phyloP scores from a whole-genome alignment of 2,797 vertebrate species.

The Spatula versicolor region DNA sequence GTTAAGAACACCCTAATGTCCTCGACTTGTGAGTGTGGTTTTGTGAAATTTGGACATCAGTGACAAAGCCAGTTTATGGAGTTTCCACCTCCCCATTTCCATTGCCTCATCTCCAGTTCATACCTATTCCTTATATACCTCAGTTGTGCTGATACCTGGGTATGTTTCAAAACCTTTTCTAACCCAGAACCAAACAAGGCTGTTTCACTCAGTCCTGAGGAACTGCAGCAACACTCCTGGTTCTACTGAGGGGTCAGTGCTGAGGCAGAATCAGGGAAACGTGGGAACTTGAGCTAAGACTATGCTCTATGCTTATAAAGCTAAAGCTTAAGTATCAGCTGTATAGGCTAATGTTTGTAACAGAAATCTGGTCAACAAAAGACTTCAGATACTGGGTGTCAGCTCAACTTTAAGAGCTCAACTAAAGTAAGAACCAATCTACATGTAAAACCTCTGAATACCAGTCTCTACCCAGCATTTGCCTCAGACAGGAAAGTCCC shows the following conservation, averaged over 20 bases:
- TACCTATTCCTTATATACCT: background rate
- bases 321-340: background rate
- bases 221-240: background rate
- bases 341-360: background rate
- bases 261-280: background rate
- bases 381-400: background rate
- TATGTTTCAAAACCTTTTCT: background rate
- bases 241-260: background rate
- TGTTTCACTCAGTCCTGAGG: background rate
- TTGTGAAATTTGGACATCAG: background rate
- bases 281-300: background rate
- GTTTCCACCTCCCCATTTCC: background rate
- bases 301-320: background rate
- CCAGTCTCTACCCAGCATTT: background rate
- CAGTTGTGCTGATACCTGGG: background rate
- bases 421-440: background rate
- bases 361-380: background rate
- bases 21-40: background rate
- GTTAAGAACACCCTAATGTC: background rate
- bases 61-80: background rate
- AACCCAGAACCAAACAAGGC: background rate
- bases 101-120: background rate
- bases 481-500: background rate
- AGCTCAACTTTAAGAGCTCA: background rate
- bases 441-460: background rate